A percentile compares a stretch with the other conserved stretches of the same genome.
Conservation (phyloP, 2,113 vertebrate genomes). For the Poeciliopsis prolifica region DNA sequence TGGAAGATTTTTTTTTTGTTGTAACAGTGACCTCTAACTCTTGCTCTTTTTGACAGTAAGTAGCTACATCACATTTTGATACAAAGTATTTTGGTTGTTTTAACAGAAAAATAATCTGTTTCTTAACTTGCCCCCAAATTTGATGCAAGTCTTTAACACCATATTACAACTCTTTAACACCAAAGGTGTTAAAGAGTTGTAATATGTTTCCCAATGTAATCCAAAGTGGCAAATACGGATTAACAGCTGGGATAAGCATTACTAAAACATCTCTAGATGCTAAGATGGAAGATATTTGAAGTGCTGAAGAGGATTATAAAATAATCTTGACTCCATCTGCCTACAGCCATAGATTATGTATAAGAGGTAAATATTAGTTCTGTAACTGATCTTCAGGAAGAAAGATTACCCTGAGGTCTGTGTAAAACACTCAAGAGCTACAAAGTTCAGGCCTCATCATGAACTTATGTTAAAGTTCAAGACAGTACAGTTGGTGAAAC, state of each 20-base stretch:
- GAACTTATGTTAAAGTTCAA: not conserved
- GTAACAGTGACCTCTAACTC: conserved; percentile 1
- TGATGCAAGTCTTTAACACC: too few relatives aligned
- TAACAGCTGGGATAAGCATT: too few relatives aligned
- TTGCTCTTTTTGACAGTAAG: too few relatives aligned
- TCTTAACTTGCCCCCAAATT: not conserved
- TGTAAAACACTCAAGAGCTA: not conserved
- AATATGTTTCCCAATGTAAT: too few relatives aligned
- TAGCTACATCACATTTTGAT: not conserved
- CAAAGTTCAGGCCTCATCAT: not conserved
- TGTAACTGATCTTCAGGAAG: not conserved
- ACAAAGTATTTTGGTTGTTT: not conserved
- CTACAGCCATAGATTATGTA: too few relatives aligned
- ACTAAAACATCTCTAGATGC: too few relatives aligned
- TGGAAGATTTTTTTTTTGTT: not conserved
- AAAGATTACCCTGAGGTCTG: not conserved
- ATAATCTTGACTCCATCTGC: too few relatives aligned
- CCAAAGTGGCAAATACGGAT: too few relatives aligned
- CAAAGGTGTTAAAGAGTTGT: not conserved
- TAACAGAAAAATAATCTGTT: not conserved
- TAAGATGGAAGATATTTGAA: too few relatives aligned
- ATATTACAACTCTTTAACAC: too few relatives aligned
- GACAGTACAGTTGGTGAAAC: not conserved
- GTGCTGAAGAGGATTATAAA: too few relatives aligned
- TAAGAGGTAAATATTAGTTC: too few relatives aligned